Conservation (phyloP, 2,888 invertebrate genomes). For the Ditula angustiorana region DNA sequence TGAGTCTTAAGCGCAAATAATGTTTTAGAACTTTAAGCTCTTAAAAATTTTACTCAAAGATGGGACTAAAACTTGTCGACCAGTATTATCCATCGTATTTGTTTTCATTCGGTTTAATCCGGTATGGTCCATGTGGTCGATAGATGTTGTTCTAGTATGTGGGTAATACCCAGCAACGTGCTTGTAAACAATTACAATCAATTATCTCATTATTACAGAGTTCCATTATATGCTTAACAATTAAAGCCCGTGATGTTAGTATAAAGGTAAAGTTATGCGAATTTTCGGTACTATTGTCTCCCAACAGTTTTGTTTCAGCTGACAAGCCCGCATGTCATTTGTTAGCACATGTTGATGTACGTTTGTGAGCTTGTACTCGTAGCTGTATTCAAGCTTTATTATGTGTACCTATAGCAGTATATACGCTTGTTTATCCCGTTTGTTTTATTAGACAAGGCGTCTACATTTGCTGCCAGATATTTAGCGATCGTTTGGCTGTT, state of each 20-base stretch:
- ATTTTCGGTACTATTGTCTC: background rate
- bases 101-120: no score
- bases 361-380: background rate
- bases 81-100: no score
- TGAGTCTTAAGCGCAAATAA: no score
- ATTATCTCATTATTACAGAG: background rate
- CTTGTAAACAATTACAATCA: no score
- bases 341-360: background rate
- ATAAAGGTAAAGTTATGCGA: background rate
- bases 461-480: constrained; percentile 22
- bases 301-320: background rate
- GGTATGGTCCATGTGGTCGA: no score
- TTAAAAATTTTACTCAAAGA: no score
- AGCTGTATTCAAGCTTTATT: background rate
- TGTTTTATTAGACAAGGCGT: constrained; percentile 33
- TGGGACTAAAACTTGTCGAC: no score
- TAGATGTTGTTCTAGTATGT: no score
- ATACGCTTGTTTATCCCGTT: constrained; percentile 7
- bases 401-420: background rate
- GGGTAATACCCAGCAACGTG: no score
- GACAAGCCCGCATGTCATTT: constrained; percentile 2
- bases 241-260: background rate
- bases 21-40: no score
- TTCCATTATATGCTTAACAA: background rate
- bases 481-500: constrained; percentile 24